These are phyloP conservation scores for Blera fallax DNA, from an alignment of 2,888 invertebrate genomes.

Conservation along the genomic window DNA sequence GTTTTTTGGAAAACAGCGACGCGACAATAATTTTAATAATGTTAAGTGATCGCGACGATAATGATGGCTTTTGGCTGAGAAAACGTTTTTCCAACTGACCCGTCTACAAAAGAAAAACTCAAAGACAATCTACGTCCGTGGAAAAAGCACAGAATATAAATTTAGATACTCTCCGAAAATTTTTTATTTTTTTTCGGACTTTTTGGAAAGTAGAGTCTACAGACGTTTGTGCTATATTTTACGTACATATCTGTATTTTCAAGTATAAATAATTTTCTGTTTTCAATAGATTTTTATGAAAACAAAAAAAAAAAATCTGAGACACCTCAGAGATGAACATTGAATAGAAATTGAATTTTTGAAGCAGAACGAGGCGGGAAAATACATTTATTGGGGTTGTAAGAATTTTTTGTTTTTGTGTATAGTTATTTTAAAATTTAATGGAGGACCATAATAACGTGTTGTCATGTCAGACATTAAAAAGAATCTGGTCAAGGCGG, in stretches of 20 bases:
- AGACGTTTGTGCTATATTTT: not conserved
- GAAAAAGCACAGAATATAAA: slow-evolving; percentile 42
- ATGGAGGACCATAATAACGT: slow-evolving; percentile 3
- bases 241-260: not conserved
- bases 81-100: slow-evolving; percentile 12
- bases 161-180: slow-evolving; percentile 29
- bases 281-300: not conserved
- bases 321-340: slow-evolving; percentile 3
- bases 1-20: not conserved
- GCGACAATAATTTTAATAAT: not conserved
- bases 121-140: slow-evolving; percentile 12
- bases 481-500: slow-evolving; percentile 21
- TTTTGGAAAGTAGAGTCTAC: slow-evolving; percentile 13
- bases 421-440: not conserved
- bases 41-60: slow-evolving; percentile 2
- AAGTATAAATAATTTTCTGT: not conserved
- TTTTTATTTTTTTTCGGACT: not conserved
- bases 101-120: not conserved
- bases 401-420: not conserved
- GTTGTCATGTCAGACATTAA: slow-evolving; percentile 10
- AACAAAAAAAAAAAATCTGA: no score
- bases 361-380: not conserved
- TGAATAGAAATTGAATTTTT: not conserved
- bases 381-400: not conserved
- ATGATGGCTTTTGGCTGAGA: slow-evolving; percentile 14